phyloP scores from a whole-genome alignment of 2,113 vertebrate species.

The Cheirogaleus medius region DNA sequence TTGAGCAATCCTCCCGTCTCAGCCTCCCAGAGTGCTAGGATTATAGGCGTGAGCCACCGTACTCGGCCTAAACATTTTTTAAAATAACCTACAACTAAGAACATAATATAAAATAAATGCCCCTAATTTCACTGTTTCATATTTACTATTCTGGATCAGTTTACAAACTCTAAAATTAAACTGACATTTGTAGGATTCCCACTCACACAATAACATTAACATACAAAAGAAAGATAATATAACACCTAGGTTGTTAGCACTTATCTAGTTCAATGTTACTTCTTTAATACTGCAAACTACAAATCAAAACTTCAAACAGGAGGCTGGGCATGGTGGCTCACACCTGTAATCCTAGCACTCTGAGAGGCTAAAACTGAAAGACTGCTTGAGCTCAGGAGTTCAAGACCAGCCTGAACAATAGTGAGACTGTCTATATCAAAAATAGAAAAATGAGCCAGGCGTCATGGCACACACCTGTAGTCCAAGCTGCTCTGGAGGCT shows the following conservation, averaged over 20 bases:
- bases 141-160: neutral
- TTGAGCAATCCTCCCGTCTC: too few relatives aligned
- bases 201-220: neutral
- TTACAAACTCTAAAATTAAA: constrained; percentile 24
- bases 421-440: too few relatives aligned
- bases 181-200: neutral
- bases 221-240: neutral
- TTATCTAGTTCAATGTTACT: neutral
- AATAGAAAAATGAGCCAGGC: too few relatives aligned
- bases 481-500: too few relatives aligned
- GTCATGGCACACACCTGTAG: too few relatives aligned
- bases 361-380: too few relatives aligned
- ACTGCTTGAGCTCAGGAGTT: too few relatives aligned
- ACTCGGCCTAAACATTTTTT: neutral
- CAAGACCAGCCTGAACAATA: too few relatives aligned
- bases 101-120: neutral
- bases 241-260: neutral
- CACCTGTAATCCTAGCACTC: too few relatives aligned
- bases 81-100: neutral
- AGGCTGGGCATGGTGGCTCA: too few relatives aligned
- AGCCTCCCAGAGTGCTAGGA: too few relatives aligned
- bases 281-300: neutral
- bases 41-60: too few relatives aligned
- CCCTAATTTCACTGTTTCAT: neutral
- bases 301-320: neutral